Percentiles rank a stretch among this genome's conserved stretches.
Conservation (phyloP, 2,888 invertebrate genomes). For the Cheilosia grossa region DNA sequence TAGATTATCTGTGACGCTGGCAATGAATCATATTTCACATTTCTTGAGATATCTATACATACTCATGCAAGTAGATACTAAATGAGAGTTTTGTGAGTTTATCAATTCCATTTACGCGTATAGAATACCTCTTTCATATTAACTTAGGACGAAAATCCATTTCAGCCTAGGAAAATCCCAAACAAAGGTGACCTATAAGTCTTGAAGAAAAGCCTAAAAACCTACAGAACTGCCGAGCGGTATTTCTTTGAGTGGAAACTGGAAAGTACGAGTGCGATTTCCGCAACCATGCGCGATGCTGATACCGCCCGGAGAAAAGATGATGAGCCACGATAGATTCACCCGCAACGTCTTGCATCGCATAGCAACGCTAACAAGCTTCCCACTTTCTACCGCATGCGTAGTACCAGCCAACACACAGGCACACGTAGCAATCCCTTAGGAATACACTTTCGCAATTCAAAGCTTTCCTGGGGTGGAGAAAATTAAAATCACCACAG, state of each 20-base stretch:
- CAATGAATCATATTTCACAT: constrained; percentile 40
- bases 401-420: constrained; percentile 4
- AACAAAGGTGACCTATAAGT: constrained; percentile 36
- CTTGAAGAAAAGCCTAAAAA: constrained; percentile 6
- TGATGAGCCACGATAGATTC: constrained; percentile 46
- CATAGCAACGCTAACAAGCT: constrained; percentile 37
- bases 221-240: background rate
- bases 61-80: constrained; percentile 3
- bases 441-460: background rate
- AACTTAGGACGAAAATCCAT: constrained; percentile 52
- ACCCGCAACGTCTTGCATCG: constrained; percentile 19
- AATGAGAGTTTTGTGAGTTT: constrained; percentile 15
- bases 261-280: constrained; percentile 14
- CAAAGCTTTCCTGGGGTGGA: constrained; percentile 42
- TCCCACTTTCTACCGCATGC: constrained; percentile 44
- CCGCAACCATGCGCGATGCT: constrained; percentile 27
- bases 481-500: constrained; percentile 48
- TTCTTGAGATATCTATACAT: background rate
- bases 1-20: background rate
- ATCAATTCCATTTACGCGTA: constrained; percentile 36
- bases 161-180: constrained; percentile 20
- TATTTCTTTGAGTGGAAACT: background rate
- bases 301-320: constrained; percentile 36
- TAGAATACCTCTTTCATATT: constrained; percentile 32
- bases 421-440: background rate